These are phyloP conservation scores for Sparidentex hasta DNA, from an alignment of 2,797 vertebrate genomes.

Conservation along the genomic window DNA sequence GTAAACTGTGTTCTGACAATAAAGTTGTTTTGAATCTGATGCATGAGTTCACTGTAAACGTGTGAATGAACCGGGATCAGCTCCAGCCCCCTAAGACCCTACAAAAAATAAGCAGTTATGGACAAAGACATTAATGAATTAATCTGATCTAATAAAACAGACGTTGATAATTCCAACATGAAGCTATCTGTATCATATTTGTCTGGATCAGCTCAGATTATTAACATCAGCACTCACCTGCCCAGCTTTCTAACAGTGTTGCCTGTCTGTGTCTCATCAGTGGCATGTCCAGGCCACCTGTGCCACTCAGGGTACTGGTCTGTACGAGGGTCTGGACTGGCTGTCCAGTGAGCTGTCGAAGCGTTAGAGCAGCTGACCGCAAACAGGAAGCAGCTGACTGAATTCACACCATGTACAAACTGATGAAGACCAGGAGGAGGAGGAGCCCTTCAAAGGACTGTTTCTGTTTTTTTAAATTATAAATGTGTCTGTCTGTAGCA, in stretches of 20 bases:
- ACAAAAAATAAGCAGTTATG: too few species aligned
- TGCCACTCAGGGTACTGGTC: constrained; percentile 89
- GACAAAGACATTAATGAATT: too few species aligned
- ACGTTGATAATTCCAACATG: too few species aligned
- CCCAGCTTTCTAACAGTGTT: not conserved
- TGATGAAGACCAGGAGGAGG: constrained; percentile 32
- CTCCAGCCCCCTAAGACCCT: too few species aligned
- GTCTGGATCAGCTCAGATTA: not conserved
- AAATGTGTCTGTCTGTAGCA: constrained; percentile 75
- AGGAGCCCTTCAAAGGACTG: constrained; percentile 56
- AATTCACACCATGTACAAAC: constrained; percentile 46
- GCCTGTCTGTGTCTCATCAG: constrained; percentile 70
- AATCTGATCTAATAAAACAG: too few species aligned
- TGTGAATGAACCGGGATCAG: too few species aligned
- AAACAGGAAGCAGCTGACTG: constrained; percentile 34
- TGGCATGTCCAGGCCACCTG: constrained; percentile 91
- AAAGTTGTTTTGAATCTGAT: too few species aligned
- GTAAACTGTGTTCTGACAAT: too few species aligned
- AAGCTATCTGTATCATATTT: not conserved
- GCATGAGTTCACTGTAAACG: too few species aligned
- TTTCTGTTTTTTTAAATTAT: constrained; percentile 78
- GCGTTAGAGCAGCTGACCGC: constrained; percentile 68
- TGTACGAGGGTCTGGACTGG: constrained; percentile 91
- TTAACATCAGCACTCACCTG: not conserved
- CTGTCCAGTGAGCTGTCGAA: constrained; percentile 88